phyloP scores from a whole-genome alignment of 2,113 vertebrate genomes.

The Lophotis ruficrista region DNA sequence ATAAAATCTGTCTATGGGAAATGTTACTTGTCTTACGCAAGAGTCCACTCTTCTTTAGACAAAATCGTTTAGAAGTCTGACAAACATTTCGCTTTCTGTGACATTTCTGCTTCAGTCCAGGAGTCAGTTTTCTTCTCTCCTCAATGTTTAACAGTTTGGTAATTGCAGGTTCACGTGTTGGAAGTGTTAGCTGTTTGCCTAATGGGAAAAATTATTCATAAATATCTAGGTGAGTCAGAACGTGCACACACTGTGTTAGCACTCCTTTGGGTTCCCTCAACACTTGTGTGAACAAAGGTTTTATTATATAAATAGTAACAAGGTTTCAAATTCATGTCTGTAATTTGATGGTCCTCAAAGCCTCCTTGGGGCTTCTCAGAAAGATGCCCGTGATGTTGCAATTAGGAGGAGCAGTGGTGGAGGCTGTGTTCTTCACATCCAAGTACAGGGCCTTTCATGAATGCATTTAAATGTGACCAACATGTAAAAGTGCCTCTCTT shows the following conservation, averaged over 20 bases:
- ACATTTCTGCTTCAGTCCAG: neutral
- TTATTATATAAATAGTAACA: conserved; percentile 9
- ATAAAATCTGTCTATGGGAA: neutral
- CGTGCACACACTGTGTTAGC: neutral
- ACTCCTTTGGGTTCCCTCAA: neutral
- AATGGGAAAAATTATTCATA: neutral
- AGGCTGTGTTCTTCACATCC: neutral
- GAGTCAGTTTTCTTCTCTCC: neutral
- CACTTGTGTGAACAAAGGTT: neutral
- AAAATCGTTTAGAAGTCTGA: neutral
- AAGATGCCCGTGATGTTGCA: neutral
- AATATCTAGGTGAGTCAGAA: neutral
- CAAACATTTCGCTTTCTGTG: neutral
- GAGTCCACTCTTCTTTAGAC: neutral
- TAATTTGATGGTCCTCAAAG: neutral
- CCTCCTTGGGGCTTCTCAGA: neutral
- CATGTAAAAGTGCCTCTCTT: neutral
- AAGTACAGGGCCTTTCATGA: neutral
- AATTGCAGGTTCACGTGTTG: neutral
- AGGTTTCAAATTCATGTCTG: neutral
- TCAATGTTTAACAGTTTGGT: neutral
- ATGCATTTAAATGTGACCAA: neutral
- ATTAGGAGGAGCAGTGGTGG: neutral
- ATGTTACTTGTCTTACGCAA: neutral
- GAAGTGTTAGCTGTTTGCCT: neutral